Evolutionary conservation across 2,888 invertebrate species (phyloP).

Genomic region (Geotrupes spiniger): DNA sequence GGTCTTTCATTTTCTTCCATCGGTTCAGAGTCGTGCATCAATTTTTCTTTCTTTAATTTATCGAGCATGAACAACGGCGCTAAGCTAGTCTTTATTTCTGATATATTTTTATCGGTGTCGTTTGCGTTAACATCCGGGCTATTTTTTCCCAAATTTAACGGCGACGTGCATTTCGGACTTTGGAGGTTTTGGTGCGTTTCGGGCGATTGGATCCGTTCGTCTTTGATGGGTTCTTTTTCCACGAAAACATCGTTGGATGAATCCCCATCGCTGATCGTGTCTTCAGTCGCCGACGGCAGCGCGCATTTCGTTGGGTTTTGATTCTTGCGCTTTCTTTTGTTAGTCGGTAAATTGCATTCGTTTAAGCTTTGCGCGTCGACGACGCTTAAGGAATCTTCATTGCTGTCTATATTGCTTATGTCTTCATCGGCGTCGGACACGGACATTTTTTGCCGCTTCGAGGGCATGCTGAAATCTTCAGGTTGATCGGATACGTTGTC

Average conservation of each 20-base stretch:
- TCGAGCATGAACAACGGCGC: conserved; percentile 48
- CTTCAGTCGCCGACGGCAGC: conserved; percentile 55
- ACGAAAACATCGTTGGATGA: conserved; percentile 57
- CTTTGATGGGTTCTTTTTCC: background rate
- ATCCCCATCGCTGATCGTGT: conserved; percentile 59
- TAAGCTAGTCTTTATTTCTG: conserved; percentile 48
- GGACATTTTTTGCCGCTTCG: conserved; percentile 59
- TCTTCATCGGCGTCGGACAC: conserved; percentile 58
- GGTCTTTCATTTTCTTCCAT: conserved; percentile 47
- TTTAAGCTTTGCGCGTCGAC: conserved; percentile 56
- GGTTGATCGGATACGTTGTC: conserved; percentile 57
- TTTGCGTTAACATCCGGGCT: conserved; percentile 49
- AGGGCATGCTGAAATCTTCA: conserved; percentile 67
- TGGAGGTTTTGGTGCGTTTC: background rate
- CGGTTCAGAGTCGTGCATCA: conserved; percentile 44
- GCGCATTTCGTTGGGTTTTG: conserved; percentile 83
- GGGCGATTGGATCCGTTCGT: background rate
- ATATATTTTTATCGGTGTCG: conserved; percentile 43
- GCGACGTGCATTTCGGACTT: conserved; percentile 38
- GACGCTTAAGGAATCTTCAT: conserved; percentile 60
- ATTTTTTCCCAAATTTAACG: conserved; percentile 52
- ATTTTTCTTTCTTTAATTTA: conserved; percentile 49
- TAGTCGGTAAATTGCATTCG: conserved; percentile 59
- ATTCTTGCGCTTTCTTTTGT: conserved; percentile 82
- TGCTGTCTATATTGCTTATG: conserved; percentile 62